Evolutionary conservation across 2,113 vertebrate species (phyloP).

Genomic region (Cyphomyrus plagiostoma): DNA sequence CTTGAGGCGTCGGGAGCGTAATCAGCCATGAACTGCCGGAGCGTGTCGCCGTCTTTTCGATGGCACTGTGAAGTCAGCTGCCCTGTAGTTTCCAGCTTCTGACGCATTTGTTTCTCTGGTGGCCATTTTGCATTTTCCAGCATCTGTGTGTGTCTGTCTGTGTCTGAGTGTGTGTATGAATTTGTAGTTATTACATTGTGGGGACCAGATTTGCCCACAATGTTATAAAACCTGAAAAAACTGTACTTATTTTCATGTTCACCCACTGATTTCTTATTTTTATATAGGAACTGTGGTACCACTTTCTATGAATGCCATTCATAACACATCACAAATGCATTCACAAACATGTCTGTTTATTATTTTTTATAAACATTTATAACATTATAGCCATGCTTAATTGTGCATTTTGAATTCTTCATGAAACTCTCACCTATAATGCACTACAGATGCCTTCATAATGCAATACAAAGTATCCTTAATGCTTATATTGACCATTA

Average conservation of each 20-base stretch:
- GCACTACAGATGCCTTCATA: neutral
- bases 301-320: neutral
- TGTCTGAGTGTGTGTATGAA: neutral
- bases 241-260: neutral
- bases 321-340: neutral
- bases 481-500: neutral
- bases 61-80: neutral
- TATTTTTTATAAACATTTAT: too few species aligned
- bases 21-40: neutral
- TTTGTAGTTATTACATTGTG: too few species aligned
- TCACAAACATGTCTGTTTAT: neutral
- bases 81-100: neutral
- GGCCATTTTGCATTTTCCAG: neutral
- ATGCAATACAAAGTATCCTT: neutral
- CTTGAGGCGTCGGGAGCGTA: neutral
- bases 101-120: neutral
- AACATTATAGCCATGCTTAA: neutral
- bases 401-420: neutral
- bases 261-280: neutral
- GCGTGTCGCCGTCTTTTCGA: neutral
- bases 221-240: neutral
- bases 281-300: neutral
- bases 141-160: neutral
- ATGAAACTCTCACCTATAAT: neutral
- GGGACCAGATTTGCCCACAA: too few species aligned